Base-by-base conservation (phyloP, 2,888 invertebrate species). In the Aspidapion aeneum region DNA sequence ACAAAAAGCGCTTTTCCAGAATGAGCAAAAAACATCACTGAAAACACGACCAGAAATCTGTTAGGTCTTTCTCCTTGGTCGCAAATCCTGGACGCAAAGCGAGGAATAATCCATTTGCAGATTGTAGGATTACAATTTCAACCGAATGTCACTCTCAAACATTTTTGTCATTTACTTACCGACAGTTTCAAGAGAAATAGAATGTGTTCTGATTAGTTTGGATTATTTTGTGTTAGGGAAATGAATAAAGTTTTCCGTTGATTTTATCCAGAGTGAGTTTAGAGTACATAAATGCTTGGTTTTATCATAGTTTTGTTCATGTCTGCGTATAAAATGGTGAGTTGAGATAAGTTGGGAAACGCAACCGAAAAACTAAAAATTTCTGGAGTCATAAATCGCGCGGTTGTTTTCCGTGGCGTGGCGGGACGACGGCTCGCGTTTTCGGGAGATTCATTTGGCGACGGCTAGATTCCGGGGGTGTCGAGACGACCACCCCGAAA, bases 401-500 rank as follows among this genome's bases (percentile, higher is more conserved):
- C 50, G 62, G 63, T 64, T 66, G 66, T 66, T 66, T 66, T 66
- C 66, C 66, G 64, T 62, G 60, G 60, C 66, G 62, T 62, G 66
- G 64, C 35, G 35, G 35, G 35, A 35, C 35, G 35, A 35, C 35
- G 35, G 35, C 35, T 35, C 35, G 35, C 66, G 60, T 66, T 66
- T 66, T 62, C 63, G 64, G 66, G 62, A 66, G 66, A 66, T 66
- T 66, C 66, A 66, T 66, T 66, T 66, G 66, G 66, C 66, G 66
- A 66, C 66, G 66, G 62, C 35, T 35, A 35, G 35, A 35, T 35
- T 35, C 35, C 35, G 35, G 35, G 35, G 35, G 35, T 35, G 35
- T 35, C 35, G 35, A 35, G 35, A 35, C 35, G 3, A 7, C 35
- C 35, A 35, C 35, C 35, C 35, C 35, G 35, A 35, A 35, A 35